A percentile compares a stretch with the other conserved stretches of the same genome.
Evolutionary conservation across 2,113 vertebrate species (phyloP).

Genomic region (Carettochelys insculpta): DNA sequence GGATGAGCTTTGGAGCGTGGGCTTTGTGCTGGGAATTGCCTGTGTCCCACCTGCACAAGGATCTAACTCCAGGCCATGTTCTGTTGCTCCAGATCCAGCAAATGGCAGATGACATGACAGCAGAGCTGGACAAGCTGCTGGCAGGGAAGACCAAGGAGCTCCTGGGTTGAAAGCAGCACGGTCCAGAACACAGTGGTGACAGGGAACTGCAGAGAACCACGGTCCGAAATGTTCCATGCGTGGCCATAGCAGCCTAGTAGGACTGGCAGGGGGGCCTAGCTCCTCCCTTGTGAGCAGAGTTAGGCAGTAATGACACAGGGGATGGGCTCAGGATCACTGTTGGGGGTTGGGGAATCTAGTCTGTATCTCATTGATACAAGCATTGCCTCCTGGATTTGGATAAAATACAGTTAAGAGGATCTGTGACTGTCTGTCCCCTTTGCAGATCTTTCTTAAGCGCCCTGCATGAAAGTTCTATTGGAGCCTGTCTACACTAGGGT

Average conservation of each 20-base stretch:
- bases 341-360: neutral
- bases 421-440: neutral
- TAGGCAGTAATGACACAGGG: neutral
- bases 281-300: neutral
- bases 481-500: neutral
- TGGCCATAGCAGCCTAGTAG: fast-evolving
- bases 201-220: fast-evolving
- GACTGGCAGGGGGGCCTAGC: neutral
- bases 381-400: neutral
- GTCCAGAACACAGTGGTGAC: fast-evolving
- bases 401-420: neutral
- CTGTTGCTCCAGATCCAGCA: conserved; percentile 87
- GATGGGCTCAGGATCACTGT: neutral
- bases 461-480: neutral
- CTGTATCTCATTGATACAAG: neutral
- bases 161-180: conserved; percentile 71
- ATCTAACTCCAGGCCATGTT: neutral
- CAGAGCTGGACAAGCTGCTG: conserved; percentile 90
- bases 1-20: neutral
- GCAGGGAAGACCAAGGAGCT: conserved; percentile 92
- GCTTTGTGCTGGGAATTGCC: too few species aligned
- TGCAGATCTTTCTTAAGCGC: neutral
- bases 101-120: conserved; percentile 81
- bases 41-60: neutral
- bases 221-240: neutral